A percentile compares a stretch with the other conserved stretches of the same genome.
Evolutionary conservation across 2,888 invertebrate genomes (phyloP).

Genomic region (Neoscelio sp.): DNA sequence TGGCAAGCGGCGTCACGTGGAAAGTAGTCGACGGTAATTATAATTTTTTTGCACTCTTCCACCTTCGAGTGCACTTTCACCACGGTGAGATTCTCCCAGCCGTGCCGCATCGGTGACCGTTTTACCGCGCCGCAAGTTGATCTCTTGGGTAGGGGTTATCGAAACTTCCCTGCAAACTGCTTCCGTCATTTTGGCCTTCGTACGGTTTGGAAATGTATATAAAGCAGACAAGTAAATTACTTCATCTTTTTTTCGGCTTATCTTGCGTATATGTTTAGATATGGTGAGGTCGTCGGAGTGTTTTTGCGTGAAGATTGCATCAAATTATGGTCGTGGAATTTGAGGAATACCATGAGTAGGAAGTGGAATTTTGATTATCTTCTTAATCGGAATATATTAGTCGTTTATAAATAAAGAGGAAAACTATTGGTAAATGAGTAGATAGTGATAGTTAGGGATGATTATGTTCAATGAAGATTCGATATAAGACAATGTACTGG

Average conservation of each 20-base stretch:
- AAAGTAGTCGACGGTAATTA: conserved; percentile 58
- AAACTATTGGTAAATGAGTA: no score
- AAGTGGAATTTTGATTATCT: conserved; percentile 6
- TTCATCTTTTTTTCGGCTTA: conserved; percentile 20
- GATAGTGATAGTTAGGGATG: no score
- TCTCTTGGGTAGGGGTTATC: conserved; percentile 54
- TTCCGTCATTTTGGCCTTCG: conserved; percentile 57
- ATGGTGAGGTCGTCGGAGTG: not conserved
- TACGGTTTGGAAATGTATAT: conserved; percentile 36
- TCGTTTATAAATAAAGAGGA: not conserved
- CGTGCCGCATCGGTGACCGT: conserved; percentile 49
- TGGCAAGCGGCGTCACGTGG: conserved; percentile 44
- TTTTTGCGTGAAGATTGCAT: not conserved
- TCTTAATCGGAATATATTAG: no score
- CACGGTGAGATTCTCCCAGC: conserved; percentile 36
- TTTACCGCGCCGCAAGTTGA: conserved; percentile 35
- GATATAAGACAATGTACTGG: no score
- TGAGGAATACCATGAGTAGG: not conserved
- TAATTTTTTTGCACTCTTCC: conserved; percentile 55
- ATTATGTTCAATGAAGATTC: no score
- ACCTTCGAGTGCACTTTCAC: conserved; percentile 57
- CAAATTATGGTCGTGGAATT: not conserved
- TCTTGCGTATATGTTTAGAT: conserved; percentile 3
- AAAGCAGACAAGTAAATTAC: conserved; percentile 54
- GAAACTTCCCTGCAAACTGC: conserved; percentile 49